A percentile compares a stretch with the other conserved stretches of the same genome.
These are phyloP conservation scores for Xyrichtys novacula DNA, from an alignment of 2,797 vertebrate genomes.

Conservation along the genomic window DNA sequence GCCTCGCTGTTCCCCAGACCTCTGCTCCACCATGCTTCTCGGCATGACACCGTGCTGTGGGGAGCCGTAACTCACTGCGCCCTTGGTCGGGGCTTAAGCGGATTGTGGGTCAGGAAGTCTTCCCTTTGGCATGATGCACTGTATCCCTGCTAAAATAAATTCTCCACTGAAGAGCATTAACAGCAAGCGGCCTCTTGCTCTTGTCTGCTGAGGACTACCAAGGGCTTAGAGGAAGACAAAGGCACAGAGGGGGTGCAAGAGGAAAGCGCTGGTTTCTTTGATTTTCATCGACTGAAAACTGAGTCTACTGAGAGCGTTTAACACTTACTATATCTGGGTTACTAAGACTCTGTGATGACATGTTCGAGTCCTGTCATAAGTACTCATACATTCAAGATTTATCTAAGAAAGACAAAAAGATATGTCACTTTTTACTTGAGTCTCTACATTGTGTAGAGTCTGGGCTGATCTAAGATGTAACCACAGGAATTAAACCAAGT, in stretches of 20 bases:
- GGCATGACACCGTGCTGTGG: slow-evolving; percentile 70
- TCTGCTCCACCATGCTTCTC: slow-evolving; percentile 70
- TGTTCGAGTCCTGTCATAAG: slow-evolving; percentile 18
- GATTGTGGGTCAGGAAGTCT: slow-evolving; percentile 80
- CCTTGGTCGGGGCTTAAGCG: slow-evolving; percentile 80
- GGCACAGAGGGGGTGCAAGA: slow-evolving; percentile 52
- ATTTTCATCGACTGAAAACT: slow-evolving; percentile 55
- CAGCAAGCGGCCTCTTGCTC: slow-evolving; percentile 70
- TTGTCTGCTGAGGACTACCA: slow-evolving; percentile 64
- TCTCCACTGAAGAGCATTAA: slow-evolving; percentile 77
- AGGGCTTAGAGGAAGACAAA: slow-evolving; percentile 69
- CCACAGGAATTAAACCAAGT: slow-evolving; percentile 45
- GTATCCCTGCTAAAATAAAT: slow-evolving; percentile 78
- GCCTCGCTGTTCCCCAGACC: slow-evolving; percentile 74
- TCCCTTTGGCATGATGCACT: slow-evolving; percentile 75
- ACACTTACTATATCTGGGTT: slow-evolving; percentile 46
- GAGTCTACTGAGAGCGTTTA: slow-evolving; percentile 55
- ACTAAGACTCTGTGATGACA: slow-evolving; percentile 32
- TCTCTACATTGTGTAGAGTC: slow-evolving; percentile 8
- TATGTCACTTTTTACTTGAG: slow-evolving; percentile 2
- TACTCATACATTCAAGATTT: slow-evolving; percentile 7
- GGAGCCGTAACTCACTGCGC: slow-evolving; percentile 76
- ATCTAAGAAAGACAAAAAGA: slow-evolving; percentile 17
- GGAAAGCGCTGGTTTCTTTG: slow-evolving; percentile 54
- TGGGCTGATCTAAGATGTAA: slow-evolving; percentile 40